phyloP scores from a whole-genome alignment of 2,888 invertebrate species.

The Aelia acuminata region DNA sequence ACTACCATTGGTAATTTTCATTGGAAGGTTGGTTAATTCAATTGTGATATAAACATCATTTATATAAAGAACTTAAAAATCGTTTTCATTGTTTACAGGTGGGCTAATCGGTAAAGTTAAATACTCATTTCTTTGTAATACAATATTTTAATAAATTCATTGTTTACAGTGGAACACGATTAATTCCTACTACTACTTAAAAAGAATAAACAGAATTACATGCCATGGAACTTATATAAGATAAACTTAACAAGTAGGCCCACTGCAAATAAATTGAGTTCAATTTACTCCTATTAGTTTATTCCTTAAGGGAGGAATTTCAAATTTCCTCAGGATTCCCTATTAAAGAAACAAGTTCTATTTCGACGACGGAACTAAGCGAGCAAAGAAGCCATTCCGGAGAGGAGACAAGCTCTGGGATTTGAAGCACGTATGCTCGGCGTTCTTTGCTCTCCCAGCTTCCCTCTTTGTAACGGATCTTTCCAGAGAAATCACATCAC shows the following conservation, averaged over 20 bases:
- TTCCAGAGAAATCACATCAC: constrained; percentile 34
- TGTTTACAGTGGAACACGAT: too few relatives aligned
- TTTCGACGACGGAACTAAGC: neutral
- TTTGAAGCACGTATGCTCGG: constrained; percentile 12
- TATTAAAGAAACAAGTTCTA: neutral
- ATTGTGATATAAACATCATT: too few relatives aligned
- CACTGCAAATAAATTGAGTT: neutral
- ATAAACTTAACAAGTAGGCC: neutral
- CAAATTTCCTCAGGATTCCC: neutral
- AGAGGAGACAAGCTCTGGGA: neutral
- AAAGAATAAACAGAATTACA: too few relatives aligned
- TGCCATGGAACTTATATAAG: too few relatives aligned
- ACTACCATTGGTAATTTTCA: too few relatives aligned
- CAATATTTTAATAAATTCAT: too few relatives aligned
- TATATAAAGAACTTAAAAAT: too few relatives aligned
- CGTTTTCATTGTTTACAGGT: too few relatives aligned
- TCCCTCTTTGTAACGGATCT: constrained; percentile 34
- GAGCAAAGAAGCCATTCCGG: neutral
- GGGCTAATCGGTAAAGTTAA: too few relatives aligned
- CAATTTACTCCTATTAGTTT: neutral
- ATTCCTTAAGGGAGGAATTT: neutral
- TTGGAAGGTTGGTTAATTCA: too few relatives aligned
- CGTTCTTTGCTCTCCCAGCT: constrained; percentile 21
- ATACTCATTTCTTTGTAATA: too few relatives aligned
- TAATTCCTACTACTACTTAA: too few relatives aligned